phyloP scores from a whole-genome alignment of 2,888 invertebrate genomes.

The Ectropis crepuscularia region DNA sequence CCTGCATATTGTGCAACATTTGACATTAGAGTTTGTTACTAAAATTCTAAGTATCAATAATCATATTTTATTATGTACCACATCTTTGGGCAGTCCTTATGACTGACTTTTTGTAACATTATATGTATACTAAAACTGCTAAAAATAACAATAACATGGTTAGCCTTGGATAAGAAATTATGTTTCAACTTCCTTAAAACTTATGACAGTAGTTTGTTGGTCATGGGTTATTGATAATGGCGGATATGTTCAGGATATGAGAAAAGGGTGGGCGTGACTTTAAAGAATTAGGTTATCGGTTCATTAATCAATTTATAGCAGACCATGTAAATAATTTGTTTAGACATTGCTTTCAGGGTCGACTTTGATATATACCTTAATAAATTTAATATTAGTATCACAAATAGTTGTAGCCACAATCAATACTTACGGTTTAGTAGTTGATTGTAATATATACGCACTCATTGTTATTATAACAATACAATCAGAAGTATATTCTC shows the following conservation, averaged over 20 bases:
- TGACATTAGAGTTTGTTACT: too few relatives aligned
- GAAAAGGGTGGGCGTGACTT: constrained; percentile 29
- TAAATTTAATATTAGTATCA: not conserved
- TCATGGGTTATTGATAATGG: constrained; percentile 33
- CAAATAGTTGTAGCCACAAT: too few relatives aligned
- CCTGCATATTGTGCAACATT: too few relatives aligned
- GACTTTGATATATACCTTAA: constrained; percentile 3
- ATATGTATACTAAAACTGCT: not conserved
- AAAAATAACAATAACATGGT: not conserved
- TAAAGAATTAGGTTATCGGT: constrained; percentile 26
- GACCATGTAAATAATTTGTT: constrained; percentile 30
- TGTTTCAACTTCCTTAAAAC: constrained; percentile 18
- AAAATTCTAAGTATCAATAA: too few relatives aligned
- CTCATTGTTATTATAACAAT: not conserved
- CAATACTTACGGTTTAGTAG: too few relatives aligned
- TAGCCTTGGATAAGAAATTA: constrained; percentile 4
- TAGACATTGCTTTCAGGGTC: constrained; percentile 25
- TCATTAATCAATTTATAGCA: constrained; percentile 30
- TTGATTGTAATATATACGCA: not conserved
- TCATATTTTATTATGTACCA: too few relatives aligned
- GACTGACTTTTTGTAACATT: too few relatives aligned
- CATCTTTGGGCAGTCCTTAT: too few relatives aligned
- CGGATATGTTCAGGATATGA: constrained; percentile 21
- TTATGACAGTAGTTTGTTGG: constrained; percentile 17
- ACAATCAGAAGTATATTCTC: too few relatives aligned